Conservation (phyloP, 2,113 vertebrate genomes). For the Aphelocoma coerulescens region DNA sequence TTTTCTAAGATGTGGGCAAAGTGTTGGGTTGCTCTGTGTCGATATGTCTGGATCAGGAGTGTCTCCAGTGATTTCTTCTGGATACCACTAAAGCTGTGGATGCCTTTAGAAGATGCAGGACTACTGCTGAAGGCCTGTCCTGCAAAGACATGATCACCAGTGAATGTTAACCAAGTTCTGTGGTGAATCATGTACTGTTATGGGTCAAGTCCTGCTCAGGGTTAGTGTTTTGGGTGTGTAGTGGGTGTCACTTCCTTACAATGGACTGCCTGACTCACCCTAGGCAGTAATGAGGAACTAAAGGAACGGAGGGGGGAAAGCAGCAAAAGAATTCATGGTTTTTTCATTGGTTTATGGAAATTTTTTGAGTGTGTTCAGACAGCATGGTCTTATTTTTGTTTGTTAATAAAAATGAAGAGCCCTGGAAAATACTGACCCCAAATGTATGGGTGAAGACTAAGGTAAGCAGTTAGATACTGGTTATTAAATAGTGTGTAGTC, state of each 20-base stretch:
- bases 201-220: not conserved
- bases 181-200: accelerated
- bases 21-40: not conserved
- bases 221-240: not conserved
- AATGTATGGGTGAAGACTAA: not conserved
- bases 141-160: not conserved
- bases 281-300: not conserved
- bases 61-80: not conserved
- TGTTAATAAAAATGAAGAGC: not conserved
- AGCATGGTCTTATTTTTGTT: not conserved
- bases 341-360: not conserved
- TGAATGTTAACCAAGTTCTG: not conserved
- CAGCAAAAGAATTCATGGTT: not conserved
- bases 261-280: not conserved
- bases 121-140: not conserved
- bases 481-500: not conserved
- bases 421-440: not conserved
- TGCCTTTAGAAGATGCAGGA: not conserved
- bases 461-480: not conserved
- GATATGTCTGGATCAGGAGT: not conserved
- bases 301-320: accelerated
- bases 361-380: not conserved
- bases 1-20: not conserved
- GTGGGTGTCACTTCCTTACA: not conserved
- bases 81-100: not conserved